phyloP scores from a whole-genome alignment of 2,797 vertebrate genomes.

The Pangasius larnaudii region DNA sequence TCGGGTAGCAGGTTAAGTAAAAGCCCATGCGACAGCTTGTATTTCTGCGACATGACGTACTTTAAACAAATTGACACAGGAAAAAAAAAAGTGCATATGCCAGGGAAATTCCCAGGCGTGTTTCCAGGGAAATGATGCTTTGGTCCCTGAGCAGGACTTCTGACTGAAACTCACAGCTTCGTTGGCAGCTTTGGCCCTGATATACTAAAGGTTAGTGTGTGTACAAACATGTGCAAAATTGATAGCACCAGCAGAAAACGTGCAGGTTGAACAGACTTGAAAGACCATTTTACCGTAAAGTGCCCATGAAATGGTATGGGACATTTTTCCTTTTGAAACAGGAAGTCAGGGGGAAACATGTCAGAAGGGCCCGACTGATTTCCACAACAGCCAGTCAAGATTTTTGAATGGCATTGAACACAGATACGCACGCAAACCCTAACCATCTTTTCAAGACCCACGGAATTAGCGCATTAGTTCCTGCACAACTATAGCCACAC shows the following conservation, averaged over 20 bases:
- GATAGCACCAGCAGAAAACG: neutral
- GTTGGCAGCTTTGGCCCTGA: neutral
- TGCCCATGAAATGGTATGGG: neutral
- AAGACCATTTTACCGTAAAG: neutral
- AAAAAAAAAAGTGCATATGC: neutral
- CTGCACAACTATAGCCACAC: neutral
- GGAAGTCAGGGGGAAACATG: neutral
- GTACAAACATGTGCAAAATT: neutral
- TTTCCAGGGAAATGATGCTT: neutral
- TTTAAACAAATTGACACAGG: neutral
- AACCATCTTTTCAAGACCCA: neutral
- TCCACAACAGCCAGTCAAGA: neutral
- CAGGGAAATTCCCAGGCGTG: neutral
- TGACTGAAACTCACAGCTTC: neutral
- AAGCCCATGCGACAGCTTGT: neutral
- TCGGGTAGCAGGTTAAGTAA: neutral
- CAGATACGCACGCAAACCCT: neutral
- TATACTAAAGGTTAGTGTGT: neutral
- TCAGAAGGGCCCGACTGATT: neutral
- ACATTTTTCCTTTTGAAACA: neutral
- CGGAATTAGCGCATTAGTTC: too few species aligned
- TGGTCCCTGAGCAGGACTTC: neutral
- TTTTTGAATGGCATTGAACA: neutral
- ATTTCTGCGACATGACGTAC: neutral
- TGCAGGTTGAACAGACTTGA: neutral